Percentiles rank a stretch among this genome's conserved stretches.
Conservation (phyloP, 2,797 vertebrate species). For the Lerista edwardsae region DNA sequence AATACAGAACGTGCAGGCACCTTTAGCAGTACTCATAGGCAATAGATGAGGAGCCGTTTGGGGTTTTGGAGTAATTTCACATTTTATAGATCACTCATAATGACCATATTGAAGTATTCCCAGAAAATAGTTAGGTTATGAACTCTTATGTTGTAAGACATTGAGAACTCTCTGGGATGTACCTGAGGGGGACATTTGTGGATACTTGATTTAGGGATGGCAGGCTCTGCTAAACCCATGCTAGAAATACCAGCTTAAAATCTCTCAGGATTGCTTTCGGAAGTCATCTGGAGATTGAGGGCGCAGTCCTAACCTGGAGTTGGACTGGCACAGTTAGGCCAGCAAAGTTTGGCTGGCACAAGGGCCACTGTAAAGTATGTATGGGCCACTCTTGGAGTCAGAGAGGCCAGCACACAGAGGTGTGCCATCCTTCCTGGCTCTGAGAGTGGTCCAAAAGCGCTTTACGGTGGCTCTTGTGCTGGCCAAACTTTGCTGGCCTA, state of each 20-base stretch:
- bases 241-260: not conserved
- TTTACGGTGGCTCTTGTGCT: no score
- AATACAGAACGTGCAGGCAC: not conserved
- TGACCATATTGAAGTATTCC: not conserved
- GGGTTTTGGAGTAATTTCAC: not conserved
- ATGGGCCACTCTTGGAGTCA: no score
- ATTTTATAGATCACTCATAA: not conserved
- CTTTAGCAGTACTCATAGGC: not conserved
- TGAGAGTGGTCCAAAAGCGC: no score
- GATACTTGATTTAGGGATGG: not conserved
- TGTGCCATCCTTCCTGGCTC: no score
- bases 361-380: no score
- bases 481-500: no score
- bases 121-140: not conserved
- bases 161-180: not conserved
- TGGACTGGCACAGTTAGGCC: no score
- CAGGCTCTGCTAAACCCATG: not conserved
- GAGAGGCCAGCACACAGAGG: no score
- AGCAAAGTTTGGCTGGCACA: no score
- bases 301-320: no score
- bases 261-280: no score
- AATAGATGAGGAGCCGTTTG: not conserved
- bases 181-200: not conserved
- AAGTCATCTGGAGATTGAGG: not conserved
- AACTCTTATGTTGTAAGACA: not conserved